Conservation (phyloP, 2,888 invertebrate genomes). For the Hydrotaea diabolus region DNA sequence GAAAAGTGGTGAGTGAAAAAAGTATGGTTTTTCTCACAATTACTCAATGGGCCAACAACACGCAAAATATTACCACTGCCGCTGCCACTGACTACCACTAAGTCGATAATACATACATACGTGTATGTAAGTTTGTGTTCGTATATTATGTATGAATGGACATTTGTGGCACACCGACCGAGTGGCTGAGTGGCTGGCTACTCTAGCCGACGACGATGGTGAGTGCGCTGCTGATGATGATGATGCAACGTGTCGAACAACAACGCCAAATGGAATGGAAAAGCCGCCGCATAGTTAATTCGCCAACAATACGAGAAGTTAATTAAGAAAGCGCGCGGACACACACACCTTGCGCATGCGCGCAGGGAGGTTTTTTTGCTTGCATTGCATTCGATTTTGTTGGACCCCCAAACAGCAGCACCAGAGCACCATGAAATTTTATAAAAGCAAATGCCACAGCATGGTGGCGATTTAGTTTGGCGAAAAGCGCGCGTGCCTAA, state of each 20-base stretch:
- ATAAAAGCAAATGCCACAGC: slow-evolving; percentile 67
- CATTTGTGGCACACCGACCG: slow-evolving; percentile 11
- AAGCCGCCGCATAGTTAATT: slow-evolving; percentile 68
- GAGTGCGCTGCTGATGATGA: slow-evolving; percentile 28
- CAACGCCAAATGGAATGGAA: slow-evolving; percentile 68
- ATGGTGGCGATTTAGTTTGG: slow-evolving; percentile 62
- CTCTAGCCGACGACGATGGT: not conserved
- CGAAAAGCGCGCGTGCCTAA: slow-evolving; percentile 66
- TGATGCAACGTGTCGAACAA: slow-evolving; percentile 65
- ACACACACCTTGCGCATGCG: slow-evolving; percentile 38
- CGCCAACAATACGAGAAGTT: slow-evolving; percentile 51
- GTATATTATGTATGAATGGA: slow-evolving; percentile 20
- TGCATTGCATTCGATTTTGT: not conserved
- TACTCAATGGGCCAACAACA: slow-evolving; percentile 24
- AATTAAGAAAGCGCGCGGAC: slow-evolving; percentile 47
- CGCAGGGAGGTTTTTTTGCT: not conserved
- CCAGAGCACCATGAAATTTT: slow-evolving; percentile 55
- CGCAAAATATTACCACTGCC: slow-evolving; percentile 9
- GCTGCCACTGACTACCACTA: not conserved
- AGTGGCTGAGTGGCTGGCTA: not conserved
- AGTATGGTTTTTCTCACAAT: slow-evolving; percentile 22
- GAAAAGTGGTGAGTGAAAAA: slow-evolving; percentile 23
- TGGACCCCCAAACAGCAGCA: not conserved
- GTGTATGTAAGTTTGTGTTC: not conserved
- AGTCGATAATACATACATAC: not conserved